Evolutionary conservation across 2,797 vertebrate species (phyloP).

Genomic region (Paguma larvata): DNA sequence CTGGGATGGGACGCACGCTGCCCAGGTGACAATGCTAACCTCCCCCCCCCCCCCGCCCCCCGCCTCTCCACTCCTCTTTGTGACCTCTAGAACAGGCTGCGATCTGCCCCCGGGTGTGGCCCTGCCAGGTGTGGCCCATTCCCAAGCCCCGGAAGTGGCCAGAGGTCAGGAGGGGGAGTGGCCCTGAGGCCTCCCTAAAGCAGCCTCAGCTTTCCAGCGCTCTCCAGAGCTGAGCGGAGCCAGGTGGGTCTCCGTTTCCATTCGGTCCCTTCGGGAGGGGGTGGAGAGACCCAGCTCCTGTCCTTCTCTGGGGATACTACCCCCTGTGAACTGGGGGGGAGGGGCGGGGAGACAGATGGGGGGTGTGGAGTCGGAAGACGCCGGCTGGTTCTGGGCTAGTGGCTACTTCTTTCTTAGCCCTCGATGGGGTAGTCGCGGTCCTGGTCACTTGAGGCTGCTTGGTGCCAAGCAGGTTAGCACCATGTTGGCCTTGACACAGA

Average conservation of each 20-base stretch:
- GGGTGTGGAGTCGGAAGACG: not conserved
- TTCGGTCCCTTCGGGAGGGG: not conserved
- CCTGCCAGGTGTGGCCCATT: slow-evolving; percentile 18
- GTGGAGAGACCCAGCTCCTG: not conserved
- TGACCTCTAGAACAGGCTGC: not conserved
- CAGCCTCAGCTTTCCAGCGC: not conserved
- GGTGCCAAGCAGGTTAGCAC: not conserved
- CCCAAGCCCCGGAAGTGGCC: not conserved
- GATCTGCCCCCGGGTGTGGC: not conserved
- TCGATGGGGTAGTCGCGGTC: not conserved
- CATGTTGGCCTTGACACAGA: not conserved
- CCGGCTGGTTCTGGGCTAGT: not conserved
- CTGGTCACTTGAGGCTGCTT: not conserved
- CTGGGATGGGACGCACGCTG: rapidly evolving
- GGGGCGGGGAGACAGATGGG: not conserved
- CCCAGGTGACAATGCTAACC: rapidly evolving
- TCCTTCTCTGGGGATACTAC: not conserved
- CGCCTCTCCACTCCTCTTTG: not conserved
- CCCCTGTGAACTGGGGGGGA: not conserved
- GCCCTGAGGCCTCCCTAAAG: not conserved
- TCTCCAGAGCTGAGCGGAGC: not conserved
- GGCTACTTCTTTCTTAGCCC: not conserved
- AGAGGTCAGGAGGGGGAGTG: slow-evolving; percentile 10
- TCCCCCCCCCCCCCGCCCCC: too few relatives aligned
- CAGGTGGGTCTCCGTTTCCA: slow-evolving; percentile 49